phyloP scores from a whole-genome alignment of 2,113 vertebrate genomes.

The Chascanopsetta lugubris region DNA sequence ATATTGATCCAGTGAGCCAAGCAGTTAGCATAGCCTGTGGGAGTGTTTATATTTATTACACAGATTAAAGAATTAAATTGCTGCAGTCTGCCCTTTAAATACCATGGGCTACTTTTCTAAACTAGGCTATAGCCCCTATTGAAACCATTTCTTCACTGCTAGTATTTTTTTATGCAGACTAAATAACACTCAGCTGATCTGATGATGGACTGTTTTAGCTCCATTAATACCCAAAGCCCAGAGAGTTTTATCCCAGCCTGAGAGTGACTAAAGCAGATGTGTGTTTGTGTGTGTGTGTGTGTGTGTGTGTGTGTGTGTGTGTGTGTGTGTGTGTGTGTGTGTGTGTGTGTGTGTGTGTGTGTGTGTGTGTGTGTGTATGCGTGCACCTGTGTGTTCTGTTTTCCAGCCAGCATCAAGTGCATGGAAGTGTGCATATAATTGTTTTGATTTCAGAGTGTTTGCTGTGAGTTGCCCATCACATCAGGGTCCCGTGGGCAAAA shows the following conservation, averaged over 20 bases:
- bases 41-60: slow-evolving; percentile 63
- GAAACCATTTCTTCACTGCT: slow-evolving; percentile 47
- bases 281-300: not conserved
- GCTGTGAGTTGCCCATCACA: slow-evolving; percentile 39
- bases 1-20: slow-evolving; percentile 48
- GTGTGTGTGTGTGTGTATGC: not conserved
- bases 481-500: slow-evolving; percentile 32
- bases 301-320: not conserved
- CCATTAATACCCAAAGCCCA: slow-evolving; percentile 60
- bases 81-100: slow-evolving; percentile 32
- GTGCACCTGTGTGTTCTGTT: not conserved
- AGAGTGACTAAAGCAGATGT: slow-evolving; percentile 42
- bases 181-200: slow-evolving; percentile 56
- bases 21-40: slow-evolving; percentile 52
- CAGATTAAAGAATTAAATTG: slow-evolving; percentile 67
- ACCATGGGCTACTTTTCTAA: slow-evolving; percentile 33
- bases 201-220: slow-evolving; percentile 62
- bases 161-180: slow-evolving; percentile 21
- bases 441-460: slow-evolving; percentile 36
- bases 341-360: slow-evolving; percentile 1
- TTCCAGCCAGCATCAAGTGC: slow-evolving; percentile 5
- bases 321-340: not conserved
- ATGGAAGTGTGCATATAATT: slow-evolving; percentile 36
- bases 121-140: slow-evolving; percentile 37
- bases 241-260: slow-evolving; percentile 56